Base-by-base conservation (phyloP, 1,140 invertebrate genomes). In the Eueides isabella region DNA sequence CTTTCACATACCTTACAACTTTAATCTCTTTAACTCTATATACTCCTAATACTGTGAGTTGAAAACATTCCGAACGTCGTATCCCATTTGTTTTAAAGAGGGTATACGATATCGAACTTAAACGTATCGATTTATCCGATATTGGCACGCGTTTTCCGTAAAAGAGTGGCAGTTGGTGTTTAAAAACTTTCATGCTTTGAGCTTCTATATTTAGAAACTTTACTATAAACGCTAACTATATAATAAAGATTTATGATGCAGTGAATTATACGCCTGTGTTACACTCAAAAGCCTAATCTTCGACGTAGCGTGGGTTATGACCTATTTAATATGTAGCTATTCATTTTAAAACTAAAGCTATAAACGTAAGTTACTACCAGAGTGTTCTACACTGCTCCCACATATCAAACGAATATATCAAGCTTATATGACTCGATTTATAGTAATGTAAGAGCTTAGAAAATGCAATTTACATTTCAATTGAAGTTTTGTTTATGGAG, bases 391-490 rank as follows among this genome's bases (percentile, higher is more conserved):
- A 55, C 11, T 55, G 23, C 48, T 26, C 48, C 19, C 48, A 55
- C 48, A 55, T 55, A 55, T 6, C 11, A 26, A 12, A 7, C 19
- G 23, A 23, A 55, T 55, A 55, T 55, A 55, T 55, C 23, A 55
- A 26, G 26, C 19, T 12, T 19, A 4, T 55, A 55, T 26, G 44
- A 55, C 44, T 23, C 23, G 44, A 55, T 26, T 26, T 55, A 55
- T 55, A 26, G 41, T 2, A 14, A 14, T 6, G n/a, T 23, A 6
- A 12, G 31, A 35, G 33, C 11, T 55, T 35, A 62, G 23, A 62
- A 55, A 38, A 41, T 48, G 28, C 16, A 48, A 35, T 65, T 41
- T 71, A 9, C 61, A 71, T 71, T 71, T 64, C 61, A 65, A 71
- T 65, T 71, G 28, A 38, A 26, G 62, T 29, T 48, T 67, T 72